phyloP scores from a whole-genome alignment of 1,140 invertebrate species.

The Metopolophium dirhodum region DNA sequence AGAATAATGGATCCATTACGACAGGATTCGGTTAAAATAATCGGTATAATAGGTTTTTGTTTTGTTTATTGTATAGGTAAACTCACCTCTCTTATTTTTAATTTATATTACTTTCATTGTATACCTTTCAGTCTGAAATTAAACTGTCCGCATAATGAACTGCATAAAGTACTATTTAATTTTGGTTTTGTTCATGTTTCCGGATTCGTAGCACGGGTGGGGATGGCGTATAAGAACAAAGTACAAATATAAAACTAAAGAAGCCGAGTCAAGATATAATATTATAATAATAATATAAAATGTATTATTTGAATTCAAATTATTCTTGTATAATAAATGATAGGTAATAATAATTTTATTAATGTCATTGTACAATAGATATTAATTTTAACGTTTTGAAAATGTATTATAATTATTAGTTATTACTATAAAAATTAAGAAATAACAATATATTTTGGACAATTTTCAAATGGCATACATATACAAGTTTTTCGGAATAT shows the following conservation, averaged over 20 bases:
- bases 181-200: neutral
- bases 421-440: neutral
- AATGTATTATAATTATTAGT: neutral
- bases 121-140: neutral
- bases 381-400: neutral
- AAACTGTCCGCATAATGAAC: conserved; percentile 1
- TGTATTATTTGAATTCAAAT: neutral
- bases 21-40: neutral
- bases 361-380: neutral
- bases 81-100: neutral
- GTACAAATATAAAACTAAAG: neutral
- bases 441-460: no score
- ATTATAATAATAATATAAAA: neutral
- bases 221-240: neutral
- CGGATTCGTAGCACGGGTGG: neutral
- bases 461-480: no score
- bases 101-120: neutral
- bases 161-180: conserved; percentile 11
- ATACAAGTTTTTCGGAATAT: neutral
- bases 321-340: neutral
- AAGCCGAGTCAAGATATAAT: neutral
- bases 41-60: neutral
- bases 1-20: conserved; percentile 5
- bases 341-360: neutral
- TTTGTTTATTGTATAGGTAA: neutral